phyloP scores from a whole-genome alignment of 1,140 invertebrate genomes.

The Drosophila navojoa region DNA sequence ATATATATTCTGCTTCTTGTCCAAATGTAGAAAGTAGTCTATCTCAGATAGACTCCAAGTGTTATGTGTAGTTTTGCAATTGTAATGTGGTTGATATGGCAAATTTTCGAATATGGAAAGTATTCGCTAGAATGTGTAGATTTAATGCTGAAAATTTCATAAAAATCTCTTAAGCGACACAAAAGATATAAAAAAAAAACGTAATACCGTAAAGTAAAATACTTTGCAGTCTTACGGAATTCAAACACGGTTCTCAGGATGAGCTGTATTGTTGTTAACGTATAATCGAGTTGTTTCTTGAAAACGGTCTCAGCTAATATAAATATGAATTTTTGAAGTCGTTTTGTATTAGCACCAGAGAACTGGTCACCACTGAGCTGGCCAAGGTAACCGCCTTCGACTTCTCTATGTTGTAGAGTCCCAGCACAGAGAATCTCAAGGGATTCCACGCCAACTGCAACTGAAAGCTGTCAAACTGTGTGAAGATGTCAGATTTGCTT shows the following conservation, averaged over 20 bases:
- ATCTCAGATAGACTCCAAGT: too few relatives aligned
- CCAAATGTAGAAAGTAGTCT: too few relatives aligned
- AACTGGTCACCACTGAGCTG: conserved; percentile 41
- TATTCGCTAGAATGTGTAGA: too few relatives aligned
- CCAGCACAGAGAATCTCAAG: conserved; percentile 24
- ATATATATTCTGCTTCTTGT: too few relatives aligned
- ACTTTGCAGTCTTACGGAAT: background rate
- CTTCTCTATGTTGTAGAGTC: conserved; percentile 5
- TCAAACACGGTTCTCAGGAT: too few relatives aligned
- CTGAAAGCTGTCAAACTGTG: conserved; percentile 21
- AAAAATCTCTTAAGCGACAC: too few relatives aligned
- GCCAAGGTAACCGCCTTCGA: conserved; percentile 7
- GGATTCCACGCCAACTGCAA: conserved; percentile 47
- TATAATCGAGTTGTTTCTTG: background rate
- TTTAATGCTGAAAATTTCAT: too few relatives aligned
- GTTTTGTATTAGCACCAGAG: conserved; percentile 54
- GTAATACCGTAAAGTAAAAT: background rate
- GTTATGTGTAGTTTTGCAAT: too few relatives aligned
- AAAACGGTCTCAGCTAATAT: background rate
- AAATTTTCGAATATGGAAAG: too few relatives aligned
- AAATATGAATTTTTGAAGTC: conserved; percentile 30
- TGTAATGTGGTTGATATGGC: too few relatives aligned
- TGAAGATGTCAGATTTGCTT: background rate
- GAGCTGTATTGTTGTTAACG: too few relatives aligned
- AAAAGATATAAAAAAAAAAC: too few relatives aligned